These are phyloP conservation scores for Horisme vitalbata DNA, from an alignment of 2,888 invertebrate species.

Conservation along the genomic window DNA sequence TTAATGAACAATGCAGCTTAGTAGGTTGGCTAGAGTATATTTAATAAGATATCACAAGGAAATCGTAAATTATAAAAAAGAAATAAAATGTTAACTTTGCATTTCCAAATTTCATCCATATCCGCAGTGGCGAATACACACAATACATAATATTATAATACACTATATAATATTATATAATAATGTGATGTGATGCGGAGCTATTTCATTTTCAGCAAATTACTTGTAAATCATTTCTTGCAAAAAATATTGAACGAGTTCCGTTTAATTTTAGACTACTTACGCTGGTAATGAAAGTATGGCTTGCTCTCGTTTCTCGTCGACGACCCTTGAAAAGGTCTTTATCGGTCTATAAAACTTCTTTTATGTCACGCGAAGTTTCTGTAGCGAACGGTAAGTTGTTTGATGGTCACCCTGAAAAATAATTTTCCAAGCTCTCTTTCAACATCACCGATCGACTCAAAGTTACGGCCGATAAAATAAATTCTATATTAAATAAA, in stretches of 20 bases:
- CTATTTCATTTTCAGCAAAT: too few relatives aligned
- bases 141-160: too few relatives aligned
- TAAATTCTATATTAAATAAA: slow-evolving; percentile 70
- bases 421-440: slow-evolving; percentile 72
- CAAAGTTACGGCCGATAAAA: slow-evolving; percentile 68
- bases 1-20: too few relatives aligned
- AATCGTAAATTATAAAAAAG: too few relatives aligned
- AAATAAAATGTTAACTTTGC: too few relatives aligned
- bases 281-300: slow-evolving; percentile 16
- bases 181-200: too few relatives aligned
- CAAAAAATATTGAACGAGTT: slow-evolving; percentile 9
- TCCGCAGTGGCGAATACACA: too few relatives aligned
- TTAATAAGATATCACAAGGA: too few relatives aligned
- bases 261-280: slow-evolving; percentile 12
- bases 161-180: too few relatives aligned
- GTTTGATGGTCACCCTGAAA: slow-evolving; percentile 74
- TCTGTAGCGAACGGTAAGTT: slow-evolving; percentile 68
- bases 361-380: slow-evolving; percentile 71
- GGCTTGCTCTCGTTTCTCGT: slow-evolving; percentile 43
- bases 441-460: slow-evolving; percentile 61
- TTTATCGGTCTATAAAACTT: slow-evolving; percentile 78
- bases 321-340: slow-evolving; percentile 68
- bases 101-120: too few relatives aligned
- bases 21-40: too few relatives aligned
- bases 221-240: neutral